Evolutionary conservation across 1,140 invertebrate species (phyloP), one percentile per base, ranked within the genome.

Genomic region (Meloidogyne hapla): DNA sequence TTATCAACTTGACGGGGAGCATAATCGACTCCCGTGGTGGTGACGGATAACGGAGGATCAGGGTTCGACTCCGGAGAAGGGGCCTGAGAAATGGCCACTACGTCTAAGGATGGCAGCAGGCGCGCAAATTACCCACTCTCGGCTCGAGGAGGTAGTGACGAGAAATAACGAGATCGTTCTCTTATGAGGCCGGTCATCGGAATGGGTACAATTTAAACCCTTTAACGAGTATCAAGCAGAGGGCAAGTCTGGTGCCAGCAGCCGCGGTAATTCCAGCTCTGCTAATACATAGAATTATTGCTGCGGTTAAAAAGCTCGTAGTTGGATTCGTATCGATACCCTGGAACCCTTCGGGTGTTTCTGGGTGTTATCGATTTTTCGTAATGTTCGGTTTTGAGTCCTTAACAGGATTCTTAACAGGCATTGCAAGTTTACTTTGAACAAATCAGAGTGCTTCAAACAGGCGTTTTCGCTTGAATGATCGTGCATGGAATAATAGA

Each of bases 201-300:
- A 93, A 93, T 93, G 92, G 92, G 91, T 91, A 92, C 91, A 93
- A 90, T 93, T 90, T 92, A 93, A 93, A 93, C 91, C 90, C 91
- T 91, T 92, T 92, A 92, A 92, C 91, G 91, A 93, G 92, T 91
- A 93, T 84, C 90, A 80, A 91, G 92, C 93, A 92, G 92, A 93
- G 92, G 92, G 92, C 92, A 93, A 93, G 92, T 93, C 92, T 90
- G 89, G 85, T 88, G 87, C 87, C 87, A 88, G 87, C 87, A 90
- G 87, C 88, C 89, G 92, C 92, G 92, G 92, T 93, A 93, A 93
- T 92, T 93, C 92, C 92, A 92, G 92, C 92, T 93, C 91, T 91
- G 92, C 92, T 92, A 92, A 91, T 92, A 91, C 92, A 93, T 92
- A 93, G 91, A 92, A 92, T 92, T 91, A 91, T 92, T 88, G 86